A percentile compares a stretch with the other conserved stretches of the same genome.
Evolutionary conservation across 30 jellyfish, hydroid and myxozoan genomes (phyloP).

Genomic region (Chrysaora quinquecirrha): DNA sequence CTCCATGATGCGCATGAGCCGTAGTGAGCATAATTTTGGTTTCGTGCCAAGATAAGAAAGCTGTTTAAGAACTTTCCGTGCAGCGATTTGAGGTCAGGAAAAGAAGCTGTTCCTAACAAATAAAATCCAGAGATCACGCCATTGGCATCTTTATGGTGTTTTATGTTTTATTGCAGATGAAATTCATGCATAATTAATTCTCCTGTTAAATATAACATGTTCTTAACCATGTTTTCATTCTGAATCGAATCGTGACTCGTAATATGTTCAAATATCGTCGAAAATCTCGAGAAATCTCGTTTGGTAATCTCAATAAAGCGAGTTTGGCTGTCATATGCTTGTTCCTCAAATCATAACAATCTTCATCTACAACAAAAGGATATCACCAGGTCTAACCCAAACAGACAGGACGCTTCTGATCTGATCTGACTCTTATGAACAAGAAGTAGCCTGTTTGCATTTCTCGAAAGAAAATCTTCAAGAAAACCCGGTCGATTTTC

Average conservation of each 20-base stretch:
- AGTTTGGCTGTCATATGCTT: no score
- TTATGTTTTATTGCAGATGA: slow-evolving; percentile 19
- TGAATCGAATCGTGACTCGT: not conserved
- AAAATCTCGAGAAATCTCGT: not conserved
- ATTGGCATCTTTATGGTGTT: not conserved
- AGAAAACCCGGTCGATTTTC: no score
- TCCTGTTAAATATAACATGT: no score
- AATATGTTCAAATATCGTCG: not conserved
- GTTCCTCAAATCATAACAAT: no score
- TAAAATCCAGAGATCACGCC: slow-evolving; percentile 74
- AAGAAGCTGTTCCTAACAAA: slow-evolving; percentile 56
- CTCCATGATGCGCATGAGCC: not conserved
- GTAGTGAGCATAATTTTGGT: not conserved
- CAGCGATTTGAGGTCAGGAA: slow-evolving; percentile 69
- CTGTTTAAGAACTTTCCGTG: slow-evolving; percentile 63
- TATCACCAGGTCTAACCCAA: no score
- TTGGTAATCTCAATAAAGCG: not conserved
- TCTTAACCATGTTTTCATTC: not conserved
- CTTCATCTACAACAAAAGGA: no score
- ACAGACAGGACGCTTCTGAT: no score
- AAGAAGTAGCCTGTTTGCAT: no score
- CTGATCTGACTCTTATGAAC: no score
- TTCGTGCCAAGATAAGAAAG: slow-evolving; percentile 75
- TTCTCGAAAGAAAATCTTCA: no score
- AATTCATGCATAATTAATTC: slow-evolving; percentile 27